Percentiles rank a stretch among this genome's conserved stretches.
Conservation (phyloP, 2,113 vertebrate species). For the Pollimyrus isidori region DNA sequence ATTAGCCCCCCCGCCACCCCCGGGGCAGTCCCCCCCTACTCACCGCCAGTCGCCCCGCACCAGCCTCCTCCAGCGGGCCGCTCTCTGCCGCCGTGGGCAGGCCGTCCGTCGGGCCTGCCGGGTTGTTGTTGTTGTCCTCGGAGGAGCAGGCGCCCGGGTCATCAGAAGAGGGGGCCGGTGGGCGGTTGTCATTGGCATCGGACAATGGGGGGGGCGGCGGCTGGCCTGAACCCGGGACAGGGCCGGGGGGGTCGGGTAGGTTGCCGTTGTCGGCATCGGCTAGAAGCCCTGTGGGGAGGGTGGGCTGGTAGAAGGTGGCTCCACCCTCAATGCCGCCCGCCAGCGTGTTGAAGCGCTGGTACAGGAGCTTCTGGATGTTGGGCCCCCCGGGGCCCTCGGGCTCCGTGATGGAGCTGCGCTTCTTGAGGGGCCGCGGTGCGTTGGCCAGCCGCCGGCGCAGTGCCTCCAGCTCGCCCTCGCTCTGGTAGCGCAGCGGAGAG, state of each 20-base stretch:
- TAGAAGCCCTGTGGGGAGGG: constrained; percentile 63
- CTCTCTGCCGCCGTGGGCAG: constrained; percentile 60
- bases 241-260: constrained; percentile 45
- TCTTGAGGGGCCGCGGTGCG: constrained; percentile 87
- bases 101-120: constrained; percentile 42
- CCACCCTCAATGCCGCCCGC: constrained; percentile 83
- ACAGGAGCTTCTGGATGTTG: constrained; percentile 94
- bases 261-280: constrained; percentile 61
- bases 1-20: too few species aligned
- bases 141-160: constrained; percentile 48
- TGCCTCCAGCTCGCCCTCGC: constrained; percentile 86
- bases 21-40: constrained; percentile 34
- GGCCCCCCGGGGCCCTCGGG: constrained; percentile 90
- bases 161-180: constrained; percentile 59
- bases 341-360: constrained; percentile 94
- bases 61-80: constrained; percentile 59
- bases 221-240: constrained; percentile 40
- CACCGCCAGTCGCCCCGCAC: constrained; percentile 57
- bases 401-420: constrained; percentile 95
- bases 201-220: constrained; percentile 32
- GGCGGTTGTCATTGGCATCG: constrained; percentile 71
- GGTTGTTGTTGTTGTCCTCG: constrained; percentile 60
- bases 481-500: constrained; percentile 94
- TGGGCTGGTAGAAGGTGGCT: constrained; percentile 79
- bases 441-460: constrained; percentile 88